Evolutionary conservation across 2,797 vertebrate species (phyloP).

Genomic region (Orientallactaga sibirica): DNA sequence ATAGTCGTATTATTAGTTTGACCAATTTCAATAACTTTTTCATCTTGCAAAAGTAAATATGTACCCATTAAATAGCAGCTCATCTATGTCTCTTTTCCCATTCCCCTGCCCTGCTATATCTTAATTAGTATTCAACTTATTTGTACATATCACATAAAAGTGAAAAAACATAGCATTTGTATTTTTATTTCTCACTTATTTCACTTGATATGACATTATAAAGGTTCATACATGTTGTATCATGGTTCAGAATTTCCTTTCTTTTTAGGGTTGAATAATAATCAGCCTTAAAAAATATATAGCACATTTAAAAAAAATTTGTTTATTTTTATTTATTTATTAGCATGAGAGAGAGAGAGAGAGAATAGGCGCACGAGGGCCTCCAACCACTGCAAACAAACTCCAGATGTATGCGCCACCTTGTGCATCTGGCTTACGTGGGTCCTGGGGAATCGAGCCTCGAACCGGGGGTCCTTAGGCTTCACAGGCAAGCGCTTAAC

Average conservation of each 20-base stretch:
- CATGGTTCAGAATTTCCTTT: constrained; percentile 1
- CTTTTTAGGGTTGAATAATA: constrained; percentile 7
- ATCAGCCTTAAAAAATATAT: constrained; percentile 1
- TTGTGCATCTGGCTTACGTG: no score
- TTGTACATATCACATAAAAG: not conserved
- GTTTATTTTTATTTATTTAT: no score
- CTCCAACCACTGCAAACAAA: no score
- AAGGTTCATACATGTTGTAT: not conserved
- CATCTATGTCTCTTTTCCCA: not conserved
- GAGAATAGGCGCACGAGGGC: no score
- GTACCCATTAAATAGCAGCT: not conserved
- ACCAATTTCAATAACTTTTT: constrained; percentile 24
- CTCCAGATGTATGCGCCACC: no score
- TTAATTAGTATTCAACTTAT: not conserved
- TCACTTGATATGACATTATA: not conserved
- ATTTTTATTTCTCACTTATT: constrained; percentile 4
- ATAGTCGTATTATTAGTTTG: not conserved
- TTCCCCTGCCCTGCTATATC: not conserved
- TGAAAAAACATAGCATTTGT: not conserved
- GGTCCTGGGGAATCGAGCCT: no score
- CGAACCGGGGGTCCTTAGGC: no score
- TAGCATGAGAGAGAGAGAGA: no score
- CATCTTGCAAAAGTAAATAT: constrained; percentile 8
- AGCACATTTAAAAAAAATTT: no score
- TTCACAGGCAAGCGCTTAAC: no score